Conservation (phyloP, 35 echinoderm and acorn worm species). For the Strongylocentrotus purpuratus region DNA sequence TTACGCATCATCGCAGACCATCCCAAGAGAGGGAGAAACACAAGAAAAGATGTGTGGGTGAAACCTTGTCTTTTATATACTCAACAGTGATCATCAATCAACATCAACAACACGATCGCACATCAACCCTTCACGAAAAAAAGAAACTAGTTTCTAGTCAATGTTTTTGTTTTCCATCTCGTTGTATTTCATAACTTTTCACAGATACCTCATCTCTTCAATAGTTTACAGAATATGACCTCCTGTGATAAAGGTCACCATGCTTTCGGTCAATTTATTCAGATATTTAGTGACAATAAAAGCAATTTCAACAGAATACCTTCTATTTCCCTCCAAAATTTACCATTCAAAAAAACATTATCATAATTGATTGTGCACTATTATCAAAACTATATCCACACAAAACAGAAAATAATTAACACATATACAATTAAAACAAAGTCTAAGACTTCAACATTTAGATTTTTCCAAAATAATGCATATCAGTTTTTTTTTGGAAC, state of each 20-base stretch:
- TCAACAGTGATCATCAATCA: neutral
- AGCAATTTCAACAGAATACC: neutral
- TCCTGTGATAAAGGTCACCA: neutral
- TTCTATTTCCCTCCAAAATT: neutral
- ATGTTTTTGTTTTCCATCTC: neutral
- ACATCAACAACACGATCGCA: neutral
- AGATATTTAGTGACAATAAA: neutral
- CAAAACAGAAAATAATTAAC: neutral
- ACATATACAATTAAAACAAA: neutral
- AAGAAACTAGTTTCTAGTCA: neutral
- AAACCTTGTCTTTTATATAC: neutral
- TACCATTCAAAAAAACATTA: neutral
- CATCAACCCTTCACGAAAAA: neutral
- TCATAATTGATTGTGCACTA: neutral
- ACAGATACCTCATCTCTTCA: neutral
- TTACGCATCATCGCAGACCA: neutral
- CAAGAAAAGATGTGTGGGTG: neutral
- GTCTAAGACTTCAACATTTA: neutral
- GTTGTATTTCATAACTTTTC: conserved; percentile 12
- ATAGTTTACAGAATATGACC: neutral
- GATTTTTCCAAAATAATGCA: neutral
- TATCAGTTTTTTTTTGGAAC: neutral
- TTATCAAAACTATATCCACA: neutral
- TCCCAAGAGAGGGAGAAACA: conserved; percentile 2
- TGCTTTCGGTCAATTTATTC: neutral